Base-by-base conservation (phyloP, 2,888 invertebrate species). In the Sinohyriopsis cumingii region DNA sequence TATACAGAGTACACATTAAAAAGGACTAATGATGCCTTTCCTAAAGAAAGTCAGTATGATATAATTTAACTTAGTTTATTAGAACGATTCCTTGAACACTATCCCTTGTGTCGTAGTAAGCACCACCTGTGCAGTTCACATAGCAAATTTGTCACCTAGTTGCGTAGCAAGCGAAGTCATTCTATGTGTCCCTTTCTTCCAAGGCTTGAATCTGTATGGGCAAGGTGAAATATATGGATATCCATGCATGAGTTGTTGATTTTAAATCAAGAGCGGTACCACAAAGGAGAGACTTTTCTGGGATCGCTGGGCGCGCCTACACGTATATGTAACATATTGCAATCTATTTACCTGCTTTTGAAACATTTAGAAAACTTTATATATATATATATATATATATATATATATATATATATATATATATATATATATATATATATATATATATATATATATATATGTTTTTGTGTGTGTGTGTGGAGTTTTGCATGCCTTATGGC, bases 221-320 rank as follows among this genome's bases (percentile, higher is more conserved):
- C 71, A 72, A 19, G 66, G 69, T 12, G 28, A 45, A 1, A 25
- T 70, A 19, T 24, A 57, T 5, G 78, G 68, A 4, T 45, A 66
- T 60, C 63, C 69, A 56, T 75, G 75, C 60, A 18, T 69, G 61
- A 70, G 77, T 59, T 71, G 4, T 75, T 80, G 18, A 79, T 78
- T 72, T 55, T 82, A 56, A 82, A 79, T 61, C 68, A 76, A 15
- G 80, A 82, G 66, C 67, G 82, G 19, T 80, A 80, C 59, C 82
- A 82, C 65, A 76, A 79, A 18, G 64, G 73, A 5, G 74, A 77
- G 2, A 68, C 76, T 18, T 68, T 65, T 28, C 64, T 70, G 1
- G 80, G 81, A n/a, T 77, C 75, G 54, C 67, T 66, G 24, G 77
- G 76, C 63, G 70, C 67, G 6, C 60, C 64, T 45, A 78, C 81